phyloP scores from a whole-genome alignment of 2,797 vertebrate genomes.

The Megalops cyprinoides region DNA sequence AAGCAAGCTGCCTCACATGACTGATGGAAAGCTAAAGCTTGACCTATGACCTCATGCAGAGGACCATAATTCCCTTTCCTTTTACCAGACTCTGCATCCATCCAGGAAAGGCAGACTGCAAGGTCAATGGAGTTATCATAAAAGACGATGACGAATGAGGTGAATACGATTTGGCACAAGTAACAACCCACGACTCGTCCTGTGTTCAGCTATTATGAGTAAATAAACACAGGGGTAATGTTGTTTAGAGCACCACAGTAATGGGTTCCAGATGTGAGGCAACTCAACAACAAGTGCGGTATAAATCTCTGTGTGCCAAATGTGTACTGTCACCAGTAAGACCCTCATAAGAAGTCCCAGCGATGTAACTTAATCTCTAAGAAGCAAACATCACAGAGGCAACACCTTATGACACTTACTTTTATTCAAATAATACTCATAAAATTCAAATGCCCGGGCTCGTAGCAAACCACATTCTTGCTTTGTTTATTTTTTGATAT shows the following conservation, averaged over 20 bases:
- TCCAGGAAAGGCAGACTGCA: too few relatives aligned
- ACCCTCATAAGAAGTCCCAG: too few relatives aligned
- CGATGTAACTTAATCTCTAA: too few relatives aligned
- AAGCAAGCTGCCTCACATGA: background rate
- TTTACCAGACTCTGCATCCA: background rate
- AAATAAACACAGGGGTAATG: background rate
- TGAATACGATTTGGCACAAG: too few relatives aligned
- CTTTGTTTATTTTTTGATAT: background rate
- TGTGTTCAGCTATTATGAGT: background rate
- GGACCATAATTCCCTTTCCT: slow-evolving; percentile 11
- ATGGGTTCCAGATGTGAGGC: slow-evolving; percentile 15
- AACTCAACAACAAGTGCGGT: background rate
- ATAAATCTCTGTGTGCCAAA: background rate
- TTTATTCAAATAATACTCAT: background rate
- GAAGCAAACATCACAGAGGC: background rate
- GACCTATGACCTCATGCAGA: slow-evolving; percentile 16
- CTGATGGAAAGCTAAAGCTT: background rate
- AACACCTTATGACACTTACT: background rate
- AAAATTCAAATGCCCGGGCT: background rate
- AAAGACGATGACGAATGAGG: too few relatives aligned
- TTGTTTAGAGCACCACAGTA: background rate
- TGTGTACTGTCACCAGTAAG: background rate
- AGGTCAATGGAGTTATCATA: too few relatives aligned
- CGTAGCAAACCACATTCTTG: background rate
- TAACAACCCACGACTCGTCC: background rate